Percentiles rank a stretch among this genome's conserved stretches.
Evolutionary conservation across 1,140 invertebrate species (phyloP).

Genomic region (Macrobrachium nipponense): DNA sequence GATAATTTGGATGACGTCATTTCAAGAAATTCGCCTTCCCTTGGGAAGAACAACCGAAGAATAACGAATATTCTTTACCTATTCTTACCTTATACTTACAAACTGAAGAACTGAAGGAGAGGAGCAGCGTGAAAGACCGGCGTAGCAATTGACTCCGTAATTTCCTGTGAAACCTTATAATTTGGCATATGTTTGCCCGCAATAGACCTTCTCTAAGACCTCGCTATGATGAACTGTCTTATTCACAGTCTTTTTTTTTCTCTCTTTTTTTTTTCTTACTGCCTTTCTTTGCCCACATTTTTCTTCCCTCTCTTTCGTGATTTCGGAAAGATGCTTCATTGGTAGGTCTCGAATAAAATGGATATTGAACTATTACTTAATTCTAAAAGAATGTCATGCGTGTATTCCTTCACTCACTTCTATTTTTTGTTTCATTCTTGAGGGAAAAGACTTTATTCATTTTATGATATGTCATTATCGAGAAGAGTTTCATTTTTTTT

Average conservation of each 20-base stretch:
- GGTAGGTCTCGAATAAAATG: too few relatives aligned
- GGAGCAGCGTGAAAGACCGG: slow-evolving; percentile 30
- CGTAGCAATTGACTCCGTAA: slow-evolving; percentile 30
- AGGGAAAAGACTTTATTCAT: too few relatives aligned
- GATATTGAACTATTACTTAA: too few relatives aligned
- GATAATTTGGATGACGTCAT: too few relatives aligned
- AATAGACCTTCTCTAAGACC: not conserved
- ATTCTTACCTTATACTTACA: slow-evolving; percentile 3
- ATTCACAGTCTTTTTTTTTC: not conserved
- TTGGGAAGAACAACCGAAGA: not conserved
- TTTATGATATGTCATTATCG: too few relatives aligned
- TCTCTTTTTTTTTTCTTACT: not conserved
- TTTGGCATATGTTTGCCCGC: slow-evolving; percentile 28
- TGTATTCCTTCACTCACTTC: too few relatives aligned
- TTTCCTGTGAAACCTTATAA: slow-evolving; percentile 29
- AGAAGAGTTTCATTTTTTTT: too few relatives aligned
- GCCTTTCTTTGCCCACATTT: not conserved
- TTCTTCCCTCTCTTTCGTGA: not conserved
- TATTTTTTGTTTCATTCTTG: too few relatives aligned
- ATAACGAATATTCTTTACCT: not conserved
- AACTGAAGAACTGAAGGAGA: not conserved
- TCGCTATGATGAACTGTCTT: not conserved
- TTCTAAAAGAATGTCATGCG: too few relatives aligned
- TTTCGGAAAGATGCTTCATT: not conserved
- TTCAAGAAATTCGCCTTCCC: not conserved